Percentiles rank a stretch among this genome's conserved stretches.
phyloP scores from a whole-genome alignment of 2,888 invertebrate species.

The Mythimna ferrago region DNA sequence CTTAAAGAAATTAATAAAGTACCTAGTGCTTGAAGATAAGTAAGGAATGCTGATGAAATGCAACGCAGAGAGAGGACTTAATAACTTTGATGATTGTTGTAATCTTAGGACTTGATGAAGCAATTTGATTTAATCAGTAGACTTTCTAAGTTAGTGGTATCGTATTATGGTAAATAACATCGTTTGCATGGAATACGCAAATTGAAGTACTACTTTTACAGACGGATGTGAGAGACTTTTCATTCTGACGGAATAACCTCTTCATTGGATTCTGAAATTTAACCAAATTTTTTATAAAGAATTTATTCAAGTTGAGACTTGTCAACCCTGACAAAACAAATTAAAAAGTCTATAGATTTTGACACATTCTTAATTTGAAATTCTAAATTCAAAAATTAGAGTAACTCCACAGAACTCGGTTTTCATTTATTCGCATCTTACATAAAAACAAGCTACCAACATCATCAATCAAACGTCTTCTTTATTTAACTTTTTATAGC shows the following conservation, averaged over 20 bases:
- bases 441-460: slow-evolving; percentile 38
- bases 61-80: slow-evolving; percentile 40
- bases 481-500: slow-evolving; percentile 34
- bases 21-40: slow-evolving; percentile 32
- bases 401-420: not conserved
- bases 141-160: slow-evolving; percentile 63
- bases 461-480: slow-evolving; percentile 32
- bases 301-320: not conserved
- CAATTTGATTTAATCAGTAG: slow-evolving; percentile 66
- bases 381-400: not conserved
- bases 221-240: not conserved
- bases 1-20: slow-evolving; percentile 37
- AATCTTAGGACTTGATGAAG: slow-evolving; percentile 63
- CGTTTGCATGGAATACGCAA: slow-evolving; percentile 53
- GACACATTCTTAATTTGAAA: not conserved
- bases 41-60: slow-evolving; percentile 27
- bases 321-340: not conserved
- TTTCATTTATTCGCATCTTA: slow-evolving; percentile 11
- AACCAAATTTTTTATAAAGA: not conserved
- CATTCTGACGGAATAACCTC: too few species aligned
- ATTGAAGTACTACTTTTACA: slow-evolving; percentile 37
- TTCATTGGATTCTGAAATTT: too few species aligned
- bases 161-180: slow-evolving; percentile 48
- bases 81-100: slow-evolving; percentile 59
- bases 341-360: not conserved